Conservation (phyloP, 2,113 vertebrate species). For the Myotis yumanensis region DNA sequence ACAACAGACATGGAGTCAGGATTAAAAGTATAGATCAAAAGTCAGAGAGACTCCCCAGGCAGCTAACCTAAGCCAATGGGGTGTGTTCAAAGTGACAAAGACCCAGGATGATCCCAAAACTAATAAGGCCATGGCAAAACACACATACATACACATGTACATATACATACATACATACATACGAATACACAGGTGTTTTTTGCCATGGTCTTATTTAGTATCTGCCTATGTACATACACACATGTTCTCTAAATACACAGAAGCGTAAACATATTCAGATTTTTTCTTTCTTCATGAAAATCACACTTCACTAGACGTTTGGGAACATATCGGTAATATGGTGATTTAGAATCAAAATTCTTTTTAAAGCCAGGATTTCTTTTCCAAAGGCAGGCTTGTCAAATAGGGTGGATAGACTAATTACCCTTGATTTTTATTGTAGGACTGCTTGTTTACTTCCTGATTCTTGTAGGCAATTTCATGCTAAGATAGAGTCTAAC, state of each 20-base stretch:
- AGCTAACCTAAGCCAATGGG: not conserved
- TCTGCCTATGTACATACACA: not conserved
- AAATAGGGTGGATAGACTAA: not conserved
- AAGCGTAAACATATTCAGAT: not conserved
- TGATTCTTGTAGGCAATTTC: conserved; percentile 51
- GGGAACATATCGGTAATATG: not conserved
- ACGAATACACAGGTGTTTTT: not conserved
- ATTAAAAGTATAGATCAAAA: not conserved
- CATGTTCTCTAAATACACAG: not conserved
- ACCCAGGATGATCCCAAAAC: not conserved
- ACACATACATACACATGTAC: accelerated
- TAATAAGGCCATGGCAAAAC: not conserved
- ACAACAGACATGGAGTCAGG: not conserved
- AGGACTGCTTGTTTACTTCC: not conserved
- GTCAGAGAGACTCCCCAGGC: conserved; percentile 1
- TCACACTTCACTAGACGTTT: not conserved
- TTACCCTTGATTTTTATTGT: not conserved
- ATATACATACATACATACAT: not conserved
- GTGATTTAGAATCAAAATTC: conserved; percentile 12
- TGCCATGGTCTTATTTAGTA: not conserved
- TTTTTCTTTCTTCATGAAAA: not conserved
- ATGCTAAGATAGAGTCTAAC: conserved; percentile 45
- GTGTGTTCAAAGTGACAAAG: conserved; percentile 24
- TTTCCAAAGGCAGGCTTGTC: not conserved
- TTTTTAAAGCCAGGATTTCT: conserved; percentile 15